Evolutionary conservation across 37 sponge, comb jelly and placozoan species (phyloP).

Genomic region (Dysidea cf. avara): DNA sequence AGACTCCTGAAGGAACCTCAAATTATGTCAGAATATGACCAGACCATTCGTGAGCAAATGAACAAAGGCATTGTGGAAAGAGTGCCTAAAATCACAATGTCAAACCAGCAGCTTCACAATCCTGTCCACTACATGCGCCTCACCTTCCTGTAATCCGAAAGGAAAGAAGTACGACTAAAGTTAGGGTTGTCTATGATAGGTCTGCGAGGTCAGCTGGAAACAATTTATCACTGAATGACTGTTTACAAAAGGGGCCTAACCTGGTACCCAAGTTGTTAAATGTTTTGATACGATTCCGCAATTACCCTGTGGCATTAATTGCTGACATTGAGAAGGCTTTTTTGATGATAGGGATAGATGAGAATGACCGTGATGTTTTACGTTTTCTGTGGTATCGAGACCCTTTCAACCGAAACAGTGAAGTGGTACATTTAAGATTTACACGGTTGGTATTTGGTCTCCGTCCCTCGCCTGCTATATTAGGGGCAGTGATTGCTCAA

Average conservation of each 20-base stretch:
- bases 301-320: too few relatives aligned
- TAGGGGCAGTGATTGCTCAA: too few relatives aligned
- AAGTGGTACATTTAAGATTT: slow-evolving; percentile 12
- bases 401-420: slow-evolving; percentile 9
- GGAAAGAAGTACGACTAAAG: too few relatives aligned
- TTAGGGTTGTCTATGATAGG: too few relatives aligned
- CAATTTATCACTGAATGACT: not conserved
- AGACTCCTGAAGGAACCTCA: slow-evolving; percentile 25
- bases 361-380: slow-evolving; percentile 47
- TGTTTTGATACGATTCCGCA: not conserved
- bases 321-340: too few relatives aligned
- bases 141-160: too few relatives aligned
- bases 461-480: too few relatives aligned
- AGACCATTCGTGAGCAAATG: slow-evolving; percentile 8
- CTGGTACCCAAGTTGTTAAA: too few relatives aligned
- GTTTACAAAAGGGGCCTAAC: not conserved
- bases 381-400: slow-evolving; percentile 35
- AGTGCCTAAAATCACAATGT: not conserved
- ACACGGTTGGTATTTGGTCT: slow-evolving; percentile 43
- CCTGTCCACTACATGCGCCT: too few relatives aligned
- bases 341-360: too few relatives aligned
- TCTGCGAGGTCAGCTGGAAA: too few relatives aligned
- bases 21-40: slow-evolving; percentile 24
- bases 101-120: too few relatives aligned
- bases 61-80: not conserved